A percentile compares a stretch with the other conserved stretches of the same genome.
Conservation (phyloP, 2,113 vertebrate species). For the Fregetta grallaria region DNA sequence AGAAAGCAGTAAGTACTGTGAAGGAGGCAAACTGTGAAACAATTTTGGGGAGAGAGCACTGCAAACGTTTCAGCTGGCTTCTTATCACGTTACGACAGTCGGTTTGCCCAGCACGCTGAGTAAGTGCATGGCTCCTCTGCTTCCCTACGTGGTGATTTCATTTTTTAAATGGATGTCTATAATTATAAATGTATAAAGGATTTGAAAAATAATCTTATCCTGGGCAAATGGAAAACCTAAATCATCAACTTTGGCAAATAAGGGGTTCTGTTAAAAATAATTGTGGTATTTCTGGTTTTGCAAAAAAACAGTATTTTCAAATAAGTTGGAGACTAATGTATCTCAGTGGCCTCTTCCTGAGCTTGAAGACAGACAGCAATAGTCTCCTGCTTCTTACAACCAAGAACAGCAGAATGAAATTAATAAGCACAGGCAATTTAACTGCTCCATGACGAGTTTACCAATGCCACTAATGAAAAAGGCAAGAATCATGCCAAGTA, state of each 20-base stretch:
- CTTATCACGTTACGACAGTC: fast-evolving
- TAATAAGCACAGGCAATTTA: background rate
- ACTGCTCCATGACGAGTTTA: background rate
- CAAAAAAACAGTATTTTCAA: background rate
- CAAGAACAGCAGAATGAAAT: background rate
- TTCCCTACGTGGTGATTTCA: background rate
- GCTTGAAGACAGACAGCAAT: background rate
- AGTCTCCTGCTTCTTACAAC: background rate
- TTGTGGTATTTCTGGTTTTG: background rate
- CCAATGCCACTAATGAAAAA: background rate
- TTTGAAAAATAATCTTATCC: conserved; percentile 18
- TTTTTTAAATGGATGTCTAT: background rate
- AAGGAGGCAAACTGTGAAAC: background rate
- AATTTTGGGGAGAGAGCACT: background rate
- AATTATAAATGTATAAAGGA: background rate
- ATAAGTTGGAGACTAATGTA: background rate
- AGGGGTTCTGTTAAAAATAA: conserved; percentile 37
- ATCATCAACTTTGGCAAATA: background rate
- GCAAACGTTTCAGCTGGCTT: background rate
- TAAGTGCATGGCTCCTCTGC: background rate
- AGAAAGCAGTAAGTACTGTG: background rate
- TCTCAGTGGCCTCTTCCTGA: background rate
- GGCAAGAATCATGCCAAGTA: background rate
- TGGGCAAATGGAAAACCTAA: conserved; percentile 29
- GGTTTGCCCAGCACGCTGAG: background rate